A percentile compares a stretch with the other conserved stretches of the same genome.
Conservation (phyloP, 1,140 invertebrate genomes). For the Epicauta chinensis region DNA sequence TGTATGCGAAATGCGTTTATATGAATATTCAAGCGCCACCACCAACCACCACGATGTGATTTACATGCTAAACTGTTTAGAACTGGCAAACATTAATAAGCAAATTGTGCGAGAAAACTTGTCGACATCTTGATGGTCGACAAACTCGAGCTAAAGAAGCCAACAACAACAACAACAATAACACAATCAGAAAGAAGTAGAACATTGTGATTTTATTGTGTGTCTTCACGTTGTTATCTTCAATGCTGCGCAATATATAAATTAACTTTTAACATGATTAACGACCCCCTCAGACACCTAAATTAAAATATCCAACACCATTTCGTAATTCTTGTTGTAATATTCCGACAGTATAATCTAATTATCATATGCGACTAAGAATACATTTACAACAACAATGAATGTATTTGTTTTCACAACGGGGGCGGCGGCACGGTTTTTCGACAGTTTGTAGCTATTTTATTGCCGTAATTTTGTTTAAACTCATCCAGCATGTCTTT, state of each 20-base stretch:
- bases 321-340: not conserved
- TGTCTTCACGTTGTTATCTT: not conserved
- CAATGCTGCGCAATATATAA: constrained; percentile 6
- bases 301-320: constrained; percentile 12
- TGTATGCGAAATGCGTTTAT: constrained; percentile 23
- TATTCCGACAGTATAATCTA: not conserved
- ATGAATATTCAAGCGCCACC: constrained; percentile 24
- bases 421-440: not conserved
- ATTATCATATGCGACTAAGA: not conserved
- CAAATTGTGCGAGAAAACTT: constrained; percentile 21
- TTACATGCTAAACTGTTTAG: constrained; percentile 28
- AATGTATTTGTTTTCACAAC: not conserved
- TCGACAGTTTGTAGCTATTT: not conserved
- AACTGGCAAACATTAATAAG: constrained; percentile 19
- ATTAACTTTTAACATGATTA: constrained; percentile 12
- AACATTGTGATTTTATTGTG: constrained; percentile 1
- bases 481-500: not conserved
- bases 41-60: constrained; percentile 20
- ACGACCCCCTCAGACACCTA: constrained; percentile 1
- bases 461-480: constrained; percentile 1
- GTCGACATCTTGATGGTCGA: constrained; percentile 12
- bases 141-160: not conserved
- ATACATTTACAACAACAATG: not conserved
- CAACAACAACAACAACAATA: not conserved
- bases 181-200: not conserved